A percentile compares a stretch with the other conserved stretches of the same genome.
Evolutionary conservation across 1,140 invertebrate species (phyloP).

Genomic region (Vollenhovia emeryi): DNA sequence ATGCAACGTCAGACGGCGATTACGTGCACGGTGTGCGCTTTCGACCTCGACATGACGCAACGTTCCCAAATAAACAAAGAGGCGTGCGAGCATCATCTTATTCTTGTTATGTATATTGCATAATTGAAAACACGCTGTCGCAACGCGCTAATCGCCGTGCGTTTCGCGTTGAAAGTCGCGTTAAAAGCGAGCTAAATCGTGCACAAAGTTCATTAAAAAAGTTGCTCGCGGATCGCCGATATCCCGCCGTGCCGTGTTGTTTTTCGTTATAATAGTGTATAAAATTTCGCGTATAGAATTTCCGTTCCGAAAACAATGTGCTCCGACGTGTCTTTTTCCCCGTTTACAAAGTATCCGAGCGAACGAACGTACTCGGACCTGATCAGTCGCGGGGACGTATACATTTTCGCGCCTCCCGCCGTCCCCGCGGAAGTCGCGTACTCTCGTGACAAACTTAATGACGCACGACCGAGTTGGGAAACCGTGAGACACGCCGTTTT

Average conservation of each 20-base stretch:
- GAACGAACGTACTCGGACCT: not conserved
- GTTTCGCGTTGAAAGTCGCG: not conserved
- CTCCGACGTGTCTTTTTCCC: not conserved
- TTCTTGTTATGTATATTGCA: not conserved
- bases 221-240: not conserved
- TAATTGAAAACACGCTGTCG: not conserved
- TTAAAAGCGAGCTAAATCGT: not conserved
- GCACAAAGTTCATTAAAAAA: not conserved
- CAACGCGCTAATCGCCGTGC: not conserved
- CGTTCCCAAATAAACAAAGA: slow-evolving; percentile 34
- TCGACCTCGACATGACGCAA: slow-evolving; percentile 39
- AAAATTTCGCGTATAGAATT: not conserved
- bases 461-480: not conserved
- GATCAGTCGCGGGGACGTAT: not conserved
- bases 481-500: not conserved
- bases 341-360: not conserved
- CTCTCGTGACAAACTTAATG: not conserved
- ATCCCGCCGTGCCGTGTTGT: too few species aligned
- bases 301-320: not conserved
- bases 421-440: not conserved
- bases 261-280: not conserved
- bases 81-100: not conserved
- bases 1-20: not conserved
- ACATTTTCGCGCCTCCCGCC: not conserved
- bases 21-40: not conserved